A percentile compares a stretch with the other conserved stretches of the same genome.
Conservation (phyloP, 1,140 invertebrate species). For the Branchinecta lindahli region DNA sequence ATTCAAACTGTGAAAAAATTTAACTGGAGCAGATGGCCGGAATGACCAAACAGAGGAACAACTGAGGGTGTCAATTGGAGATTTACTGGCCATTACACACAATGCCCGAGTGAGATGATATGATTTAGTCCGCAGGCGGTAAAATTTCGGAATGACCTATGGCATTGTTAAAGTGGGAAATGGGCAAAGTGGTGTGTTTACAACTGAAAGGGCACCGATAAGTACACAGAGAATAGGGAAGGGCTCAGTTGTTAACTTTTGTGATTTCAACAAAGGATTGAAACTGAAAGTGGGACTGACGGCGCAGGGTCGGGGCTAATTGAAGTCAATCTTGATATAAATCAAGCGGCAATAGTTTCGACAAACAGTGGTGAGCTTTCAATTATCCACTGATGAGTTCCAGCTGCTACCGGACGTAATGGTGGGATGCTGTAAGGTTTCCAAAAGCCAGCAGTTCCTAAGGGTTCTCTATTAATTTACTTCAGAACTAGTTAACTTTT, state of each 20-base stretch:
- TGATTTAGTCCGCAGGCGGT: constrained; percentile 5
- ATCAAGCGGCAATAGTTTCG: too few species aligned
- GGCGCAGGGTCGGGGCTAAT: not conserved
- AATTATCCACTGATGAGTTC: too few species aligned
- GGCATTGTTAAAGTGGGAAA: not conserved
- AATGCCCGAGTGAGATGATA: constrained; percentile 2
- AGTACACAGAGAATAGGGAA: not conserved
- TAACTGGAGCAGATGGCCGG: not conserved
- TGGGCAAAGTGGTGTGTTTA: constrained; percentile 6
- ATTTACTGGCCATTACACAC: constrained; percentile 10
- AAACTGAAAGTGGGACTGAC: not conserved
- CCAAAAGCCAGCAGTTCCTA: too few species aligned
- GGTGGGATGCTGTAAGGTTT: too few species aligned
- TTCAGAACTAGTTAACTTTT: too few species aligned
- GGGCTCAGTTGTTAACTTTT: not conserved
- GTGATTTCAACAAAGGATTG: not conserved
- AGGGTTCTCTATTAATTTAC: too few species aligned
- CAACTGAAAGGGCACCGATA: not conserved
- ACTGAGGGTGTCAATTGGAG: not conserved
- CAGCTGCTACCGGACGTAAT: too few species aligned
- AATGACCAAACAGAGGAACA: constrained; percentile 2
- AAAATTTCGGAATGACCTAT: constrained; percentile 1
- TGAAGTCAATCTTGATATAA: too few species aligned
- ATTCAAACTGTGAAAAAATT: constrained; percentile 6
- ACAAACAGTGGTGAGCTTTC: too few species aligned